Evolutionary conservation across 2,113 vertebrate genomes (phyloP).

Genomic region (Melanocharis versteri): DNA sequence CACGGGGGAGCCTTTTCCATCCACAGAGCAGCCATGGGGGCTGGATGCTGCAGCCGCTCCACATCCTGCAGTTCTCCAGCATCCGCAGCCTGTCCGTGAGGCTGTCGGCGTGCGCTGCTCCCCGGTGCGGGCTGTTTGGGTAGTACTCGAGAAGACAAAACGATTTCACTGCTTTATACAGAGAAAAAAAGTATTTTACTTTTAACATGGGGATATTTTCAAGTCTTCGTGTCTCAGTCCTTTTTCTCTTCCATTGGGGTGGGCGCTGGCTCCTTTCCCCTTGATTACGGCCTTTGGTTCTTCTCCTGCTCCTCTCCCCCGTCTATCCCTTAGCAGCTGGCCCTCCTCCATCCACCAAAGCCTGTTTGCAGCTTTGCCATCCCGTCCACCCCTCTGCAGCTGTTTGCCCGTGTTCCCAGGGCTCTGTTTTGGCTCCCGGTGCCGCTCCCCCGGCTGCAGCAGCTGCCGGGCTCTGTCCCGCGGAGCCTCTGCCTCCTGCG

Average conservation of each 20-base stretch:
- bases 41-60: fast-evolving
- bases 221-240: not conserved
- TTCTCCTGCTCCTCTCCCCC: not conserved
- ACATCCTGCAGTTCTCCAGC: not conserved
- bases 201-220: not conserved
- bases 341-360: not conserved
- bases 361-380: not conserved
- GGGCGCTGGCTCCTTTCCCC: not conserved
- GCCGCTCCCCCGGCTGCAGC: not conserved
- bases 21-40: not conserved
- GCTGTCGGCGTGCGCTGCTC: fast-evolving
- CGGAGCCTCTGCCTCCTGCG: not conserved
- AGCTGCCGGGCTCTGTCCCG: not conserved
- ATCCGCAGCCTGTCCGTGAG: fast-evolving
- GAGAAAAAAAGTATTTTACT: not conserved
- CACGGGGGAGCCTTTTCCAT: not conserved
- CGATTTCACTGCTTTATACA: not conserved
- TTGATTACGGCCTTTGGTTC: not conserved
- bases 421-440: not conserved
- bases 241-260: not conserved
- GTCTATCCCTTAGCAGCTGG: not conserved
- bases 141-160: not conserved
- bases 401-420: not conserved
- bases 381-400: not conserved
- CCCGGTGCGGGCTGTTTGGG: not conserved